These are phyloP conservation scores for Campoletis sonorensis DNA, from an alignment of 1,140 invertebrate species.

Conservation along the genomic window DNA sequence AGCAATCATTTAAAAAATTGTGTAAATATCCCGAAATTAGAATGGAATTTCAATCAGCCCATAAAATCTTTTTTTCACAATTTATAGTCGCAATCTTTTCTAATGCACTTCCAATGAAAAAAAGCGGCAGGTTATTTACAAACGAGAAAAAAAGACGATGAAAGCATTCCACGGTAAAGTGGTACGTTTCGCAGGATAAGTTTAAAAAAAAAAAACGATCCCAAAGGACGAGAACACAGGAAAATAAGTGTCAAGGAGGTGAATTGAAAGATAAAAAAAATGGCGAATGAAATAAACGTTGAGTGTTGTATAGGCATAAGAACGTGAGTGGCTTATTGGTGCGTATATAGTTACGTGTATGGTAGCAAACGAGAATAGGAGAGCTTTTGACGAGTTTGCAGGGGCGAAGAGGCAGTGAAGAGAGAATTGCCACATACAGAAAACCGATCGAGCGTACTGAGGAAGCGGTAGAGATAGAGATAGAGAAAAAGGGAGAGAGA, in stretches of 20 bases:
- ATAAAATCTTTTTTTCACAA: too few species aligned
- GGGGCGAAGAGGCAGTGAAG: not conserved
- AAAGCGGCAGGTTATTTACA: too few species aligned
- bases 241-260: not conserved
- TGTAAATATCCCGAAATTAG: too few species aligned
- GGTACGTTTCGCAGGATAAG: not conserved
- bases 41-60: too few species aligned
- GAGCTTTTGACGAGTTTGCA: constrained; percentile 13
- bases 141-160: not conserved
- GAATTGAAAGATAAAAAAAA: constrained; percentile 29
- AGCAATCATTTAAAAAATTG: not conserved
- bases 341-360: constrained; percentile 10
- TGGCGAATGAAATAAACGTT: not conserved
- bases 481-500: not conserved
- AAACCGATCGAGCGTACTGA: constrained; percentile 24
- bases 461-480: not conserved
- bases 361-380: constrained; percentile 12
- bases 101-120: too few species aligned
- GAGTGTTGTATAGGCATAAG: not conserved
- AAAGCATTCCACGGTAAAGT: not conserved
- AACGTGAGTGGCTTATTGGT: constrained; percentile 26
- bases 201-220: constrained; percentile 11
- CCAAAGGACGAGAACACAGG: not conserved
- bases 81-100: too few species aligned
- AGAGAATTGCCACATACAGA: not conserved